These are phyloP conservation scores for Choloepus didactylus DNA, from an alignment of 2,797 vertebrate species.

Conservation along the genomic window DNA sequence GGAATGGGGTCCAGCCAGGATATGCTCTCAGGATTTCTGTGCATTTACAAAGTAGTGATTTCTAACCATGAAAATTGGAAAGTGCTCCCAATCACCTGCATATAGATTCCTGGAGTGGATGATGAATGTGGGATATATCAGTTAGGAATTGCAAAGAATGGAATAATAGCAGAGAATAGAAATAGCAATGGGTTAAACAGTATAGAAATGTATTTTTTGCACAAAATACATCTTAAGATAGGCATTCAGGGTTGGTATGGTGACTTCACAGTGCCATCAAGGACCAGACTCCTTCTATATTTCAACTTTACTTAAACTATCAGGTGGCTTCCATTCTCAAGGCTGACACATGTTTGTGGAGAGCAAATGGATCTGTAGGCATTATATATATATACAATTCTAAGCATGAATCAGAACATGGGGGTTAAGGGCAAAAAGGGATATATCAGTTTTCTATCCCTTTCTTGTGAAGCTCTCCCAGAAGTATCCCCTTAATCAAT, in stretches of 20 bases:
- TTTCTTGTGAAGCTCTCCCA: background rate
- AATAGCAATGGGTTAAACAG: slow-evolving; percentile 1
- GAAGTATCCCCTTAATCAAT: no score
- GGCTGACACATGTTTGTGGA: background rate
- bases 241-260: background rate
- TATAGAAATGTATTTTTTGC: background rate
- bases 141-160: background rate
- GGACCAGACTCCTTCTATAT: background rate
- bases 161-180: background rate
- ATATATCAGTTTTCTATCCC: background rate
- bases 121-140: background rate
- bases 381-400: background rate
- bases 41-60: slow-evolving; percentile 42
- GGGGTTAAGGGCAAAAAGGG: background rate
- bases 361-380: background rate
- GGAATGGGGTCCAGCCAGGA: background rate
- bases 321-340: background rate
- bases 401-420: background rate
- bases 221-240: background rate
- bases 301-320: background rate
- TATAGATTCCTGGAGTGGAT: background rate
- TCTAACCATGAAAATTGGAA: background rate
- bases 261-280: background rate
- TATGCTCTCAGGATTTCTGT: slow-evolving; percentile 37
- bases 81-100: background rate